Evolutionary conservation across 1,140 invertebrate genomes (phyloP).

Genomic region (Chymomyza costata): DNA sequence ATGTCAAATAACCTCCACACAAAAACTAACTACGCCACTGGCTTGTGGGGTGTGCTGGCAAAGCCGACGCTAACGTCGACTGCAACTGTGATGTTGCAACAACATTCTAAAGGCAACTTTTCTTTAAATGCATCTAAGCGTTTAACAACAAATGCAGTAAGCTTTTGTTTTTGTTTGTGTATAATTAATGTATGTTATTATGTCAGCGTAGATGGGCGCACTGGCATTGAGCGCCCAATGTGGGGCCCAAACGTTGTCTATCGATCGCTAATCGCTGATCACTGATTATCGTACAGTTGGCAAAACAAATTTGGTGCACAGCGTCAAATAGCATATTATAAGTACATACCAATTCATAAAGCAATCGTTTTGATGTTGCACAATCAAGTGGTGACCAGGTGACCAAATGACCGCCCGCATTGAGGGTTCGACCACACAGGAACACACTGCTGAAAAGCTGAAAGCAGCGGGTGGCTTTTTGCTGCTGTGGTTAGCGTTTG

Average conservation of each 20-base stretch:
- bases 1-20: too few relatives aligned
- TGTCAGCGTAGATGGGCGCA: constrained; percentile 10
- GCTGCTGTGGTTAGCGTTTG: too few relatives aligned
- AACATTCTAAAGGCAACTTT: constrained; percentile 63
- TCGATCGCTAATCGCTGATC: too few relatives aligned
- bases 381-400: too few relatives aligned
- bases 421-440: too few relatives aligned
- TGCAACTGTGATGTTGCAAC: too few relatives aligned
- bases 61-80: background rate
- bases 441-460: constrained; percentile 42
- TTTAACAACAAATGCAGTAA: constrained; percentile 21
- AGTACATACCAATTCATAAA: background rate
- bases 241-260: constrained; percentile 35
- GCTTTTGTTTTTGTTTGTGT: constrained; percentile 33
- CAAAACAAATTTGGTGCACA: constrained; percentile 2
- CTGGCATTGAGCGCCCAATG: constrained; percentile 64
- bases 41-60: constrained; percentile 25
- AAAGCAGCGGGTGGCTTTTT: constrained; percentile 50
- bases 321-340: background rate
- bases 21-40: too few relatives aligned
- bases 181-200: constrained; percentile 69
- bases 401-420: constrained; percentile 4
- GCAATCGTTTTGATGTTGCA: constrained; percentile 20
- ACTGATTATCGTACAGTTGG: too few relatives aligned
- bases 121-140: constrained; percentile 40